Evolutionary conservation across 2,113 vertebrate species (phyloP), one percentile per base, ranked within the genome.

Genomic region (Serinus canaria): DNA sequence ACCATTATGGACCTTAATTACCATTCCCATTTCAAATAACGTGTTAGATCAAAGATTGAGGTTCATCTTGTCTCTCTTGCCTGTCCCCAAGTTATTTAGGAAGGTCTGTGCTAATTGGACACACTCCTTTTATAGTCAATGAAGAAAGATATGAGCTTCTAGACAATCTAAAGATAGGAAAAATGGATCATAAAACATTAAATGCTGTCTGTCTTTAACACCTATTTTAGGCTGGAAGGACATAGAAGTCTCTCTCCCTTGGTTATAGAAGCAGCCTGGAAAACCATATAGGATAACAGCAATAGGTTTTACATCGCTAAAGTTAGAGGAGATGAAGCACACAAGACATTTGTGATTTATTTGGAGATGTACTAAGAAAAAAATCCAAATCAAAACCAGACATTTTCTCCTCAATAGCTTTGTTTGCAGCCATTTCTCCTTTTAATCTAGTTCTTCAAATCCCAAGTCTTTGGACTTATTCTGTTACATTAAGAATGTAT

Each of bases 171-270:
- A 95, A 94, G 89, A 97, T 89, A 94, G 80, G 44, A 5, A 13
- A 90, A 95, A 94, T 43, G 64, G 94, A 89, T 81, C 73, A 95
- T 97, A 75, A 93, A 93, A 90, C 95, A 94, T 96, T 96, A 92
- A 95, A 56, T 87, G 20, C 35, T 44, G 43, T 92, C 92, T 67
- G 37, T 94, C 76, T 95, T 90, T 80, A 93, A 81, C 35, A 87
- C 69, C 50, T 90, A 72, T 93, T 96, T 97, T 87, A 56, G 68
- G 22, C 39, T 81, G 35, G 43, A 81, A 83, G 69, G 46, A 60
- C 27, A 41, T 55, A 88, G 50, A 74, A 50, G 2, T 63, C 3
- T 77, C 37, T 80, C 33, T 77, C 23, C 11, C 3, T 11, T 67
- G 14, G 16, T 77, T 90, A 77, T 18, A 70, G 47, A 83, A 25